Conservation (phyloP, 2,888 invertebrate genomes). For the Microctonus hyperodae region DNA sequence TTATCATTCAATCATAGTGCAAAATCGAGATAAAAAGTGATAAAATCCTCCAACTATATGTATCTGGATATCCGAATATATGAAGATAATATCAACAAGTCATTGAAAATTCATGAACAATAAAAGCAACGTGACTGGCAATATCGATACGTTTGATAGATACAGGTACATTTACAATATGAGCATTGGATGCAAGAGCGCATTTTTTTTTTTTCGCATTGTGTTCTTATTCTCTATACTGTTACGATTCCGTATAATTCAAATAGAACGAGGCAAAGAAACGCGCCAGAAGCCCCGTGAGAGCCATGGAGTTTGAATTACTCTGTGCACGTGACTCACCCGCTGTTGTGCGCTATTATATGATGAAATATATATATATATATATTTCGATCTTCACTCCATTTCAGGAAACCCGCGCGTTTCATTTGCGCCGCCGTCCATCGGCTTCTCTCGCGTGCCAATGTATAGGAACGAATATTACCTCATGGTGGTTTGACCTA, state of each 20-base stretch:
- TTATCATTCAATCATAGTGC: neutral
- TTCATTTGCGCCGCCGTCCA: neutral
- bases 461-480: neutral
- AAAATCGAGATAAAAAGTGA: neutral
- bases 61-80: too few relatives aligned
- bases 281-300: constrained; percentile 23
- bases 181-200: too few relatives aligned
- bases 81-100: neutral
- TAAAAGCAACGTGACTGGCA: neutral
- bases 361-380: neutral
- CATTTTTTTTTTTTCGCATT: too few relatives aligned
- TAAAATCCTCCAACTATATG: neutral
- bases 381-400: neutral
- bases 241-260: constrained; percentile 9
- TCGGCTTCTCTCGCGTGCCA: neutral
- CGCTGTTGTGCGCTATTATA: neutral
- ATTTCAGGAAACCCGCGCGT: neutral
- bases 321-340: constrained; percentile 28
- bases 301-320: constrained; percentile 31
- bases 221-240: neutral
- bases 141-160: neutral
- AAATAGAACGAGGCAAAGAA: constrained; percentile 13
- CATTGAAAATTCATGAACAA: neutral
- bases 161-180: too few relatives aligned
- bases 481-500: neutral